A percentile compares a stretch with the other conserved stretches of the same genome.
Evolutionary conservation across 2,797 vertebrate species (phyloP).

Genomic region (Helarctos malayanus): DNA sequence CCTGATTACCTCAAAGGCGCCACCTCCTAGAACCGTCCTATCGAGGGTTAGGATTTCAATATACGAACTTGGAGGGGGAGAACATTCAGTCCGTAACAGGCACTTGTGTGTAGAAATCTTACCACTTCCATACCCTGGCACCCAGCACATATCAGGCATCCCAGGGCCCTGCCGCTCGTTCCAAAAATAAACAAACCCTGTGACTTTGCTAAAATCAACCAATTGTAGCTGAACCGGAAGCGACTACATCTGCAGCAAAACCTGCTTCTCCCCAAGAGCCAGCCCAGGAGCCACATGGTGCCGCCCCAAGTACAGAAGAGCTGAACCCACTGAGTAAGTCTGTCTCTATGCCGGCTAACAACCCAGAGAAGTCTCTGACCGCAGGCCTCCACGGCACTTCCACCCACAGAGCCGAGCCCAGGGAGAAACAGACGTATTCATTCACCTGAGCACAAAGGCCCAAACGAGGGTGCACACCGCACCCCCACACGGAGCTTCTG

Average conservation of each 20-base stretch:
- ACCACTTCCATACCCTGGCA: not conserved
- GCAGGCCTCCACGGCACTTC: not conserved
- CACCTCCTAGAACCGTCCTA: not conserved
- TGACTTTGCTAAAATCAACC: slow-evolving; percentile 36
- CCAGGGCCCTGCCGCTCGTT: not conserved
- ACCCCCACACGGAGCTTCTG: not conserved
- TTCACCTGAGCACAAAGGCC: not conserved
- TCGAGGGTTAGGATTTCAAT: not conserved
- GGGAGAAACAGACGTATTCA: not conserved
- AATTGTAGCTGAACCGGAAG: not conserved
- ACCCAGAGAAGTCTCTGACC: not conserved
- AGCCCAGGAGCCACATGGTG: rapidly evolving
- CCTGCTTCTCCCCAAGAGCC: not conserved
- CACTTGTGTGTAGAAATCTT: not conserved
- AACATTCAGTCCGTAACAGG: not conserved
- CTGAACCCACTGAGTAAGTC: not conserved
- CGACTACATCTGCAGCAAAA: not conserved
- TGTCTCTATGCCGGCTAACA: not conserved
- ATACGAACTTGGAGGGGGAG: not conserved
- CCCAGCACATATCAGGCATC: not conserved
- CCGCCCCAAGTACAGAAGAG: rapidly evolving
- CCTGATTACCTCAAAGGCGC: not conserved
- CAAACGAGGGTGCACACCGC: too few relatives aligned
- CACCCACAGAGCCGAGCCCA: not conserved
- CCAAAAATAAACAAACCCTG: not conserved